A percentile compares a stretch with the other conserved stretches of the same genome.
Evolutionary conservation across 2,113 vertebrate species (phyloP).

Genomic region (Heloderma charlesbogerti): DNA sequence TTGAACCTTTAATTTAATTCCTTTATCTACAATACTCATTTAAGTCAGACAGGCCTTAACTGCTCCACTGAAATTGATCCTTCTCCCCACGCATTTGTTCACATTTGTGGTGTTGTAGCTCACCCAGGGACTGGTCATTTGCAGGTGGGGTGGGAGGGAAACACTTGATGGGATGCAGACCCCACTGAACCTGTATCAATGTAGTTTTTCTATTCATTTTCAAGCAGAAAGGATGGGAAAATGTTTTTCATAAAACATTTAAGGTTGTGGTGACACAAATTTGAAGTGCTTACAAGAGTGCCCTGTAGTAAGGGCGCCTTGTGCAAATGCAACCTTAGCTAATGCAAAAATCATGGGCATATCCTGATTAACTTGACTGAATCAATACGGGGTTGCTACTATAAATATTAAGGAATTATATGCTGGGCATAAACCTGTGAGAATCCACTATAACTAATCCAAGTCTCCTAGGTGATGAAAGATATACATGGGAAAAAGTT

Average conservation of each 20-base stretch:
- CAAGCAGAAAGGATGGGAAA: background rate
- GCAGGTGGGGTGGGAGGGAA: background rate
- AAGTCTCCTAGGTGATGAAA: constrained; percentile 1
- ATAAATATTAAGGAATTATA: constrained; percentile 3
- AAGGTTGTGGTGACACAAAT: background rate
- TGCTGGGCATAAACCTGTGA: background rate
- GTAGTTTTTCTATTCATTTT: background rate
- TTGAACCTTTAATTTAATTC: background rate
- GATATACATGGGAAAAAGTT: background rate
- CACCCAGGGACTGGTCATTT: background rate
- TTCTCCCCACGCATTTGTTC: background rate
- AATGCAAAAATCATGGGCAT: background rate
- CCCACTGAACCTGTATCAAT: background rate
- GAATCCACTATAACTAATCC: background rate
- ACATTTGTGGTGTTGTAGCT: background rate
- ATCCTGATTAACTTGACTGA: background rate
- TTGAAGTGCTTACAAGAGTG: background rate
- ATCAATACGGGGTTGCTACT: background rate
- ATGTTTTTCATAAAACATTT: background rate
- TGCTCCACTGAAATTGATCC: background rate
- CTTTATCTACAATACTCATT: background rate
- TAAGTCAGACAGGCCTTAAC: background rate
- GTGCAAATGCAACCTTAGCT: background rate
- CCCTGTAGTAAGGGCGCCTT: background rate
- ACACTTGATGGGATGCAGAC: background rate